These are phyloP conservation scores for Onychomys arenicola DNA, from an alignment of 2,797 vertebrate species.

Conservation along the genomic window DNA sequence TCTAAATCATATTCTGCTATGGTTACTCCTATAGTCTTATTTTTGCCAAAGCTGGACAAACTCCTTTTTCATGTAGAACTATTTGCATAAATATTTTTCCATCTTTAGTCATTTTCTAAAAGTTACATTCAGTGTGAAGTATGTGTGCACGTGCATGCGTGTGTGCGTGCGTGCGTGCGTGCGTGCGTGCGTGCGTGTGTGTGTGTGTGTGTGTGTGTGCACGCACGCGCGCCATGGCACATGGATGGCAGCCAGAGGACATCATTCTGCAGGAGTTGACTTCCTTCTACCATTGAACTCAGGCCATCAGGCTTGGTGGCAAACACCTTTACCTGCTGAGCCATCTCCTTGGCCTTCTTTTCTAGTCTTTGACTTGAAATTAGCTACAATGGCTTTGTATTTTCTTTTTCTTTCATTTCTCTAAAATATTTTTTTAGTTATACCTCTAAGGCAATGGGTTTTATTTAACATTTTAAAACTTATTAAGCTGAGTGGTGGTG, in stretches of 20 bases:
- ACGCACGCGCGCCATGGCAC: neutral
- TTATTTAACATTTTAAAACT: neutral
- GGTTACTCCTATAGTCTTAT: neutral
- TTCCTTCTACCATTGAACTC: neutral
- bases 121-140: neutral
- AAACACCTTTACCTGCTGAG: neutral
- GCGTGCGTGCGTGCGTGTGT: no score
- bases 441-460: neutral
- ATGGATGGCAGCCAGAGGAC: neutral
- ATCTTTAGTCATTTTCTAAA: neutral
- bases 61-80: neutral
- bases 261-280: neutral
- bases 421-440: neutral
- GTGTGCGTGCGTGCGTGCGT: no score
- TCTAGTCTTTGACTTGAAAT: neutral
- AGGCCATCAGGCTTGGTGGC: neutral
- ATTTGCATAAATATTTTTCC: neutral
- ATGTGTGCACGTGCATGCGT: neutral
- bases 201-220: no score
- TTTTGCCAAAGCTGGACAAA: slow-evolving; percentile 25
- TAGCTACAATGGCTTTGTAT: neutral
- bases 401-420: neutral
- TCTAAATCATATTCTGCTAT: neutral
- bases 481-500: neutral
- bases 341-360: neutral